Base-by-base conservation (phyloP, 2,113 vertebrate genomes). In the Uropsilus gracilis region DNA sequence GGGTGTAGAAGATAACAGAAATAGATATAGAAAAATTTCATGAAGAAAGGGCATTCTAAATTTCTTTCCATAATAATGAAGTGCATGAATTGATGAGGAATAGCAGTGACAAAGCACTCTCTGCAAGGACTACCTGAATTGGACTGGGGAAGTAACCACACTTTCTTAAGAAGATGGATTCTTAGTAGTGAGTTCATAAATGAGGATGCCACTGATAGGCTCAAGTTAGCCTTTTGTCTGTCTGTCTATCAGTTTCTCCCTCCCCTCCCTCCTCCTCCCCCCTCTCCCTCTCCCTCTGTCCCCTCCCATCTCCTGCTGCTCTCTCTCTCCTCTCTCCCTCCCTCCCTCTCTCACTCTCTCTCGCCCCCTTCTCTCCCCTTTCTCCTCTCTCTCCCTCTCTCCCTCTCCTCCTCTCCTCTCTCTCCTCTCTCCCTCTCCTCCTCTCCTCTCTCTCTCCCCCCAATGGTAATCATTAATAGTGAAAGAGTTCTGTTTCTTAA, bases 401-500 rank as follows among this genome's bases (percentile, higher is more conserved):
- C n/a, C n/a, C n/a, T n/a, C n/a, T n/a, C n/a, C n/a, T n/a, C n/a
- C n/a, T n/a, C n/a, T n/a, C n/a, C n/a, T n/a, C n/a, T n/a, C n/a
- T n/a, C n/a, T n/a, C n/a, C n/a, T n/a, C n/a, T n/a, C n/a, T n/a
- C n/a, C n/a, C n/a, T n/a, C n/a, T n/a, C n/a, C n/a, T n/a, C n/a
- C n/a, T n/a, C n/a, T n/a, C n/a, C n/a, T n/a, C n/a, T n/a, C n/a
- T n/a, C n/a, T n/a, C n/a, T n/a, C n/a, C n/a, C n/a, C n/a, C n/a
- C n/a, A n/a, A n/a, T n/a, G n/a, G 71, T 42, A 61, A 88, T 50
- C 3, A 97, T 81, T 89, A 32, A 9, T 20, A 95, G 11, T 55
- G 42, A 92, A 34, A 90, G n/a, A 88, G 42, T 8, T 91, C 93
- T 89, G 55, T 63, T 91, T 96, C 89, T 91, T 72, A 66, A 96